Base-by-base conservation (phyloP, 2,888 invertebrate genomes). In the Eudasyphora cyanicolor region DNA sequence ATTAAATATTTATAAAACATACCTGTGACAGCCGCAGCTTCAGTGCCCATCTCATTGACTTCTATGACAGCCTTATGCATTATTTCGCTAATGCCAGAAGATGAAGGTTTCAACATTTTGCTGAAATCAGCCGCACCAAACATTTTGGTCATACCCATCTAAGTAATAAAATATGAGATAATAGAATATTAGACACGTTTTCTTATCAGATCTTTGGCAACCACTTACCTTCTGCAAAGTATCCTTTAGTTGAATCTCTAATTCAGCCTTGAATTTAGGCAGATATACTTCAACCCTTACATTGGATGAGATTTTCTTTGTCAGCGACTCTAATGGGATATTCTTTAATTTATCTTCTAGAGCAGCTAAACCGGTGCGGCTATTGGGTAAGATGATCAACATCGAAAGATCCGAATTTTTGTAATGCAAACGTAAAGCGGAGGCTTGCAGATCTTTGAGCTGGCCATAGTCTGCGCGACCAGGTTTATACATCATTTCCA, bases 61-160 rank as follows among this genome's bases (percentile, higher is more conserved):
- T 97, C 96, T 87, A 98, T 96, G 89, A 95, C 96, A 0, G 97
- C 96, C 90, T 97, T 97, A 90, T 98, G 97, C 1, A 97, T 91
- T 0, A 95, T 96, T 87, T 95, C 94, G 38, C 95, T 95, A 0
- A 97, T 95, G 77, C 89, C 90, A n/a, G 4, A 87, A 81, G 86
- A 93, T 92, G 19, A 88, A 2, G 14, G 86, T 42, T 94, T 92
- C 42, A 95, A 89, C 77, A 97, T 92, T 12, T 94, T 94, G 10
- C 93, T 93, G 86, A 97, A 94, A 84, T 97, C 94, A 0, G 96
- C 27, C 0, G 76, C 2, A 0, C 86, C 32, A 3, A 97, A 97
- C 87, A 97, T 95, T 0, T 93, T 91, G 0, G 89, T 92, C 89
- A 97, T 94, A 29, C 97, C 97, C 90, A 97, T 89, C 96, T 86